phyloP scores from a whole-genome alignment of 2,113 vertebrate species.

The Chloropsis cyanopogon region DNA sequence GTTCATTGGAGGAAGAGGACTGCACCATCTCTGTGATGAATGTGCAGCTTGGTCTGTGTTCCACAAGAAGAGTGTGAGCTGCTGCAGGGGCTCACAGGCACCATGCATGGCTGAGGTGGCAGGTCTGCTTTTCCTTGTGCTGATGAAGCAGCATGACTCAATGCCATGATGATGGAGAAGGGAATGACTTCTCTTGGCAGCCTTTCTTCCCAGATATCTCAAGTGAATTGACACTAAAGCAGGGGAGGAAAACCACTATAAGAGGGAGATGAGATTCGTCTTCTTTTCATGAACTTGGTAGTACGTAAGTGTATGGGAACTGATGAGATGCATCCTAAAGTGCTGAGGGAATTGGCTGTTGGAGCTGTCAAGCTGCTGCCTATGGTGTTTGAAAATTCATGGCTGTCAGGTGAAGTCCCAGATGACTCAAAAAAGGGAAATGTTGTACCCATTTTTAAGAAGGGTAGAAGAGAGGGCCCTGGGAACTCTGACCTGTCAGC shows the following conservation, averaged over 20 bases:
- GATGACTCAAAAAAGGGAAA: not conserved
- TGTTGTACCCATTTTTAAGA: not conserved
- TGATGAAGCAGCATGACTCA: accelerated
- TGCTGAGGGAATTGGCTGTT: not conserved
- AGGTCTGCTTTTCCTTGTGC: not conserved
- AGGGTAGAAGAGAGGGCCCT: not conserved
- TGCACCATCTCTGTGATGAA: not conserved
- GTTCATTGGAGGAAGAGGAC: not conserved
- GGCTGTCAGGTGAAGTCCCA: not conserved
- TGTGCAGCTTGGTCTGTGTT: not conserved
- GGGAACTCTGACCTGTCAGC: not conserved
- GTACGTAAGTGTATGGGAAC: not conserved
- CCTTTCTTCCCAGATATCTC: not conserved
- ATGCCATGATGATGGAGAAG: not conserved
- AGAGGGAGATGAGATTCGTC: not conserved
- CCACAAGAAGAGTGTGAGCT: accelerated
- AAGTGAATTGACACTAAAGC: not conserved
- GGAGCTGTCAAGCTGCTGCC: not conserved
- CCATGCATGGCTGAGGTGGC: not conserved
- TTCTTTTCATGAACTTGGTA: not conserved
- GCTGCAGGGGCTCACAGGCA: not conserved
- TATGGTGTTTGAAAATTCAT: not conserved
- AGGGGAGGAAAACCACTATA: not conserved
- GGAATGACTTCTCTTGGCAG: not conserved
- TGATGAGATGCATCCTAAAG: not conserved